Evolutionary conservation across 2,797 vertebrate species (phyloP).

Genomic region (Platalea minor): DNA sequence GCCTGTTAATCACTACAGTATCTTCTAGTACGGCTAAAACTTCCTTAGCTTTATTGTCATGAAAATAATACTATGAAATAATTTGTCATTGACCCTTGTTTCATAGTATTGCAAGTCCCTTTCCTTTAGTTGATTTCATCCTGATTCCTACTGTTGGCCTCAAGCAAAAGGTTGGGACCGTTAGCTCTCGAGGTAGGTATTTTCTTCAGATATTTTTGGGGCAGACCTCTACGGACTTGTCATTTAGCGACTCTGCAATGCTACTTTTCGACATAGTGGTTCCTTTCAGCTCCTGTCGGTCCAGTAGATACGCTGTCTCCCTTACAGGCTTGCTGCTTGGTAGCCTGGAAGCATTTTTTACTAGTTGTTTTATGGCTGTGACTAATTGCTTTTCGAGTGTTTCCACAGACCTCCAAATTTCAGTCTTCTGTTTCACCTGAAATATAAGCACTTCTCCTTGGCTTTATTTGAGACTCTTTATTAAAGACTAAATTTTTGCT

Average conservation of each 20-base stretch:
- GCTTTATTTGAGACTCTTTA: neutral
- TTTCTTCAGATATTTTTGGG: neutral
- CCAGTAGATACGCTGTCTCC: neutral
- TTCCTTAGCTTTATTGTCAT: neutral
- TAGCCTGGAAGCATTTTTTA: neutral
- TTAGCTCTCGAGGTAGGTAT: neutral
- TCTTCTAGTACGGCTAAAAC: neutral
- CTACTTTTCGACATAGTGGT: neutral
- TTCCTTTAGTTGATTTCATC: neutral
- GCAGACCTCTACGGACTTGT: neutral
- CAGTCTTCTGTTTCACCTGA: neutral
- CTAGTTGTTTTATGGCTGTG: neutral
- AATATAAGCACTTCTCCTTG: neutral
- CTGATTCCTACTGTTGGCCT: neutral
- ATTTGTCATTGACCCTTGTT: neutral
- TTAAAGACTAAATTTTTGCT: neutral
- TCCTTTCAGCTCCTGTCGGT: neutral
- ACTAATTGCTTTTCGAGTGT: neutral
- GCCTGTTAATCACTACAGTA: neutral
- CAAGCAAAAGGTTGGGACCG: neutral
- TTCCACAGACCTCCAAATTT: neutral
- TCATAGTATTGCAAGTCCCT: neutral
- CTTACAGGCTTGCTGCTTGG: neutral
- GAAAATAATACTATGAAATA: neutral
- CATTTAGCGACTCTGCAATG: neutral